Evolutionary conservation across 2,113 vertebrate genomes (phyloP).

Genomic region (Sula dactylatra): DNA sequence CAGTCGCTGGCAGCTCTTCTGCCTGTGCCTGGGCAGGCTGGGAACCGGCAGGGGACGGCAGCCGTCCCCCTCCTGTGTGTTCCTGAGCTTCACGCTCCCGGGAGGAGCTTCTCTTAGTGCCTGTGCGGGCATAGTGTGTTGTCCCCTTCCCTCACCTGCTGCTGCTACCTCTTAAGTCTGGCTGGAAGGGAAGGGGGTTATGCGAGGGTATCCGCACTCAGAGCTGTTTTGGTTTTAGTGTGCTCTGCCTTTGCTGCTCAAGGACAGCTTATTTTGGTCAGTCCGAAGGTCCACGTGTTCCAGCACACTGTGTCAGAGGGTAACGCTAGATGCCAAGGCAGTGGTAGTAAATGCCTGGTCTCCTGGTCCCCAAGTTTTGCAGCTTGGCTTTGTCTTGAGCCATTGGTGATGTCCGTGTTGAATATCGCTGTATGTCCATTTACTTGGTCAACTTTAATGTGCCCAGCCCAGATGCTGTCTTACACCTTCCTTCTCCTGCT

Average conservation of each 20-base stretch:
- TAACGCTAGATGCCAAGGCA: rapidly evolving
- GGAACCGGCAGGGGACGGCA: not conserved
- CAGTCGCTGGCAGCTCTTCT: not conserved
- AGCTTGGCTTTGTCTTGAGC: not conserved
- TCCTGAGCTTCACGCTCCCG: no score
- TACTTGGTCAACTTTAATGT: not conserved
- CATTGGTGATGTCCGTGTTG: rapidly evolving
- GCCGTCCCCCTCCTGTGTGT: not conserved
- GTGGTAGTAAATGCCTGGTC: no score
- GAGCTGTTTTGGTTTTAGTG: not conserved
- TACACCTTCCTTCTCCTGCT: not conserved
- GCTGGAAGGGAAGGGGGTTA: not conserved
- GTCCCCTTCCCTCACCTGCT: not conserved
- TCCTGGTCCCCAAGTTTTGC: no score
- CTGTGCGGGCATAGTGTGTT: no score
- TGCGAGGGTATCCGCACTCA: rapidly evolving
- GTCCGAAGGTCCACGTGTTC: rapidly evolving
- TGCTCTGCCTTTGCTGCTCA: not conserved
- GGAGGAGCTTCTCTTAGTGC: not conserved
- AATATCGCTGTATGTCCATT: rapidly evolving
- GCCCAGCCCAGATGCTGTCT: not conserved
- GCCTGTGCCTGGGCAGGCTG: not conserved
- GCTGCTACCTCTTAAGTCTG: not conserved
- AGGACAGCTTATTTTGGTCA: not conserved
- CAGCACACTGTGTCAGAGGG: not conserved